phyloP scores from a whole-genome alignment of 2,113 vertebrate genomes.

The Scytalopus superciliaris region DNA sequence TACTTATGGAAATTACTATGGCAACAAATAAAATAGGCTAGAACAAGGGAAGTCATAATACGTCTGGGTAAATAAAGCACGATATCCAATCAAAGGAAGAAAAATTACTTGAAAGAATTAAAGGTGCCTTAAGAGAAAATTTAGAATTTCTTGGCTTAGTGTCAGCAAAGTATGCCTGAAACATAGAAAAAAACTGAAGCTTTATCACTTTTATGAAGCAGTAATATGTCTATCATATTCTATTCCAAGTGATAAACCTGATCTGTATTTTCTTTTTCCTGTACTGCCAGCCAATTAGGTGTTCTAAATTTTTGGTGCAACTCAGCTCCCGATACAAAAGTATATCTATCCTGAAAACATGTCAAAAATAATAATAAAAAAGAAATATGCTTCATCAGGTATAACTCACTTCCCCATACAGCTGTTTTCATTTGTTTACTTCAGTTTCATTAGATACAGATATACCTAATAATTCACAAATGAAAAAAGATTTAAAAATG shows the following conservation, averaged over 20 bases:
- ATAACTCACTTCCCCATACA: not conserved
- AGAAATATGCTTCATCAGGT: rapidly evolving
- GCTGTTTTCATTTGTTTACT: not conserved
- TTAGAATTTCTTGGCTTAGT: not conserved
- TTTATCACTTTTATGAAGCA: not conserved
- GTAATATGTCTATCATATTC: not conserved
- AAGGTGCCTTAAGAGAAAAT: not conserved
- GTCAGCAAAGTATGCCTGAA: not conserved
- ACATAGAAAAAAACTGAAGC: not conserved
- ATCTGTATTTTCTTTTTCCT: not conserved
- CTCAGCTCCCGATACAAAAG: not conserved
- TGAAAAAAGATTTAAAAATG: too few relatives aligned
- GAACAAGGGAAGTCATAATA: not conserved
- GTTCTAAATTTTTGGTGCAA: not conserved
- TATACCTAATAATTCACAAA: not conserved
- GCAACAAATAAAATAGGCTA: not conserved
- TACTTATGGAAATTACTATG: not conserved
- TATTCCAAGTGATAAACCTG: not conserved
- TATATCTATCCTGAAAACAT: not conserved
- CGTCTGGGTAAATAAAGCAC: not conserved
- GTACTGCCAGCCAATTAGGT: not conserved
- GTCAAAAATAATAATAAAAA: not conserved
- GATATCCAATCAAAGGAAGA: not conserved
- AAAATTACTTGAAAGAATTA: not conserved
- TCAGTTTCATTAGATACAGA: not conserved